phyloP scores from a whole-genome alignment of 1,140 invertebrate genomes.

The Propsilocerus akamusi region DNA sequence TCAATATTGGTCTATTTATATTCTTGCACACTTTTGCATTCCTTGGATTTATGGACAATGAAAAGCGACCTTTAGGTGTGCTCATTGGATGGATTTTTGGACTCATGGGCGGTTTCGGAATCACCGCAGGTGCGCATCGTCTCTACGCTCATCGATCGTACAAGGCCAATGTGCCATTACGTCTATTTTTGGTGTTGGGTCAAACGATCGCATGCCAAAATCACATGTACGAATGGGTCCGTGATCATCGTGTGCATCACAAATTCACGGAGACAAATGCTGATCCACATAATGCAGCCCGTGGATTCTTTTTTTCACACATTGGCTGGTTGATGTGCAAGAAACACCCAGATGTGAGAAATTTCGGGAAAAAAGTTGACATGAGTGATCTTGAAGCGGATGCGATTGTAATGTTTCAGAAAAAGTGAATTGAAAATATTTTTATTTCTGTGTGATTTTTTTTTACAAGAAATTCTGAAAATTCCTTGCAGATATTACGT shows the following conservation, averaged over 20 bases:
- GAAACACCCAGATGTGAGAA: conserved; percentile 38
- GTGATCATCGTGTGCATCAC: too few relatives aligned
- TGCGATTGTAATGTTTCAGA: conserved; percentile 52
- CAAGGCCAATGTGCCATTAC: conserved; percentile 53
- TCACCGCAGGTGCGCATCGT: conserved; percentile 70
- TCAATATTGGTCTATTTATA: too few relatives aligned
- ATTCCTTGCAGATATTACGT: too few relatives aligned
- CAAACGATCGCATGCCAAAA: conserved; percentile 32
- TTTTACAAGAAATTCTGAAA: too few relatives aligned
- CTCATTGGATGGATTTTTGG: too few relatives aligned
- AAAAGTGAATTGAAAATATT: too few relatives aligned
- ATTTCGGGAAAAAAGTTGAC: conserved; percentile 46
- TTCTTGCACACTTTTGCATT: too few relatives aligned
- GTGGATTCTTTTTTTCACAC: conserved; percentile 44
- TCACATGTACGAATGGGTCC: conserved; percentile 30
- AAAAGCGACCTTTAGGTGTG: too few relatives aligned
- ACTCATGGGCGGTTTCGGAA: too few relatives aligned
- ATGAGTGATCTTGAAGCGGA: conserved; percentile 49
- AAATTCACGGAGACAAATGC: conserved; percentile 46
- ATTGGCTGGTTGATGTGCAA: too few relatives aligned
- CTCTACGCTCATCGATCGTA: conserved; percentile 69
- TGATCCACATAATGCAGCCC: conserved; percentile 42
- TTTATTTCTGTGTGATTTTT: too few relatives aligned
- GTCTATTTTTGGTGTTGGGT: conserved; percentile 30
- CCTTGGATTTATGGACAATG: too few relatives aligned